Percentiles rank a stretch among this genome's conserved stretches.
These are phyloP conservation scores for Odiellus spinosus DNA, from an alignment of 2,888 invertebrate species.

Conservation along the genomic window DNA sequence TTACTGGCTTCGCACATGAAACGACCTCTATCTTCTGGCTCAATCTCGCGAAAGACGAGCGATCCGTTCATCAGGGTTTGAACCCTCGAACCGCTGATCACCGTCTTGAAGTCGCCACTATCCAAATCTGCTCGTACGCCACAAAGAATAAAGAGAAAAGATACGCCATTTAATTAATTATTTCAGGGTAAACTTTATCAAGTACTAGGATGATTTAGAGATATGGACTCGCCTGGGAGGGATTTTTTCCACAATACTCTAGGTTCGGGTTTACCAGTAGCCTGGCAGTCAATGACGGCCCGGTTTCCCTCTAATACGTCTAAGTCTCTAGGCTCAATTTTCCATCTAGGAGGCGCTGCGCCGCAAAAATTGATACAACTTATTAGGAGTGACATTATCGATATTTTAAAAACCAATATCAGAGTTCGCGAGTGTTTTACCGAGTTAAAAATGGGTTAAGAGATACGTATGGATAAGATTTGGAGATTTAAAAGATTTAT, in stretches of 20 bases:
- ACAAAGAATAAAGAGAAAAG: no score
- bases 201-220: no score
- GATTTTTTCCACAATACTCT: constrained; percentile 90
- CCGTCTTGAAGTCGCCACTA: constrained; percentile 15
- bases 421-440: no score
- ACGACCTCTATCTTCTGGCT: constrained; percentile 26
- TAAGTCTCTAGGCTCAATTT: constrained; percentile 83
- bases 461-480: no score
- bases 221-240: no score
- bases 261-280: constrained; percentile 87
- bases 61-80: constrained; percentile 48
- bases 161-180: no score
- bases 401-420: no score
- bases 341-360: constrained; percentile 86
- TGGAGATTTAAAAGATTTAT: no score
- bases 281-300: constrained; percentile 86
- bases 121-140: constrained; percentile 12
- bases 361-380: no score
- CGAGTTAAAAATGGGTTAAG: no score
- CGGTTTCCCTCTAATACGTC: constrained; percentile 88
- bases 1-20: constrained; percentile 32
- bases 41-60: constrained; percentile 23
- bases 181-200: no score
- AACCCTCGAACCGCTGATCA: constrained; percentile 38
- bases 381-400: no score